These are phyloP conservation scores for Aleadryas rufinucha DNA, from an alignment of 2,113 vertebrate genomes.

Conservation along the genomic window DNA sequence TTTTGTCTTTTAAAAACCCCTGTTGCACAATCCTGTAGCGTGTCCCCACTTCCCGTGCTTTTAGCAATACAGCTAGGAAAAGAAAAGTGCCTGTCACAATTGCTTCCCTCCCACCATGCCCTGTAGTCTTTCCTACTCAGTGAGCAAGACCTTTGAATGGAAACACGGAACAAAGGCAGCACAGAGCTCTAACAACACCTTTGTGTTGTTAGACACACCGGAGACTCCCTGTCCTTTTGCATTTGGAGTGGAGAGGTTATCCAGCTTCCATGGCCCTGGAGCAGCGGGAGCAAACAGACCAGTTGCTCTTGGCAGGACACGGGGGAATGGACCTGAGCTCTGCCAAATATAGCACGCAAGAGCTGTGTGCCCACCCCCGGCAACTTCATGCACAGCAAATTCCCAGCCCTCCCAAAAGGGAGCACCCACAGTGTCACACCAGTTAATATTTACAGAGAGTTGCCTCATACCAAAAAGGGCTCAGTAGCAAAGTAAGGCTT, in stretches of 20 bases:
- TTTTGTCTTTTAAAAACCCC: neutral
- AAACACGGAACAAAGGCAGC: neutral
- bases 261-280: neutral
- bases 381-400: neutral
- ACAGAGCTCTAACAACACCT: neutral
- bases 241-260: neutral
- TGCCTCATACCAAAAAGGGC: neutral
- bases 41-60: neutral
- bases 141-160: neutral
- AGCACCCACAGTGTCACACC: neutral
- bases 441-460: neutral
- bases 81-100: neutral
- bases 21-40: neutral
- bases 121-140: neutral
- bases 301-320: neutral
- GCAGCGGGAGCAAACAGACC: neutral
- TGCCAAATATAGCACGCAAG: neutral
- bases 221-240: neutral
- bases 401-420: neutral
- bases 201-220: neutral
- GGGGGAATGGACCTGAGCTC: neutral
- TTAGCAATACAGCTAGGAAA: neutral
- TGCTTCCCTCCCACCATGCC: rapidly evolving
- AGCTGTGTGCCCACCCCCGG: neutral
- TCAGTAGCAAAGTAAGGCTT: neutral